Evolutionary conservation across 1,140 invertebrate species (phyloP), one percentile per base, ranked within the genome.

Genomic region (Aphelenchoides fujianensis): DNA sequence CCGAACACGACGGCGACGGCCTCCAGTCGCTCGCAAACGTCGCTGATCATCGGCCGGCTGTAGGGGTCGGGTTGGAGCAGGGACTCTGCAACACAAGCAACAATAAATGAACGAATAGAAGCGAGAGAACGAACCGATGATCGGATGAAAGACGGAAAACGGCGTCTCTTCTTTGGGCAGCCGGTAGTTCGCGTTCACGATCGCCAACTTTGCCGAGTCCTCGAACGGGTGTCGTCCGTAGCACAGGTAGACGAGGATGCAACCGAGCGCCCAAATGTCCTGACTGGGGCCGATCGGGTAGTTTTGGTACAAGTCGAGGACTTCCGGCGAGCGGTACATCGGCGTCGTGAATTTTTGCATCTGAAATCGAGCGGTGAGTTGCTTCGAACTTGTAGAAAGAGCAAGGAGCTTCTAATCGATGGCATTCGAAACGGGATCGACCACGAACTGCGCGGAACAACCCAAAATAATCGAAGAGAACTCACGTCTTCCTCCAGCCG

Each of bases 291-390:
- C 92, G 72, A 99, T 95, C 48, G 91, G 90, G 85, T 91, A 91
- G 86, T 98, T 97, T 82, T 91, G 93, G 91, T 97, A 99, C 0
- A 95, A 92, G 85, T 99, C 96, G 63, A 98, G 87, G 89, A 97
- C 95, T 88, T 98, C 95, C 28, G 95, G 95, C 0, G 95, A 85
- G 71, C 89, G 81, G 84, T 90, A 90, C 89, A 90, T 90, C 23
- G 89, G 89, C 12, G 89, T 90, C 34, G 89, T 90, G 75, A 88
- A 85, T 76, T 86, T 87, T 28, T 85, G 84, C 81, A 90, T 88
- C 88, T 89, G 61, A 74, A 82, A n/a, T n/a, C n/a, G 54, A n/a
- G 53, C 27, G 9, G 19, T 19, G 9, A n/a, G n/a, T n/a, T n/a
- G n/a, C n/a, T n/a, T n/a, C n/a, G n/a, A n/a, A n/a, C n/a, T n/a